phyloP scores from a whole-genome alignment of 2,113 vertebrate genomes.

The Chloebia gouldiae region DNA sequence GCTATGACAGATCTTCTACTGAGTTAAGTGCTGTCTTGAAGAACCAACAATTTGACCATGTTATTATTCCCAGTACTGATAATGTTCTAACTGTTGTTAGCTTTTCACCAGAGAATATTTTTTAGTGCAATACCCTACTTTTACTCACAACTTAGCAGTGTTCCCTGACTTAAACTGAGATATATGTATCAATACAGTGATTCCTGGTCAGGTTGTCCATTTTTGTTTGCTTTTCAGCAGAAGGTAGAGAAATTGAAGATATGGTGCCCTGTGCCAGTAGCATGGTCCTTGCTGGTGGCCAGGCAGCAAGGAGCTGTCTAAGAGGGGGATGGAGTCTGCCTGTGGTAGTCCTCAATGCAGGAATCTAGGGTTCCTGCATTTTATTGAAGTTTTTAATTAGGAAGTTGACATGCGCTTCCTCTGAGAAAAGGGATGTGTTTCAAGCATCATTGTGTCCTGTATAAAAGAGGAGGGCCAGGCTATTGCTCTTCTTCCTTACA shows the following conservation, averaged over 20 bases:
- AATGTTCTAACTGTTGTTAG: background rate
- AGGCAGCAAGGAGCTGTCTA: background rate
- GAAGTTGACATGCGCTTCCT: background rate
- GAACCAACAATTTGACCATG: background rate
- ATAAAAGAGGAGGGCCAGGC: background rate
- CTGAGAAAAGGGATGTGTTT: background rate
- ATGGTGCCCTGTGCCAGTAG: background rate
- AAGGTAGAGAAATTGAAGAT: background rate
- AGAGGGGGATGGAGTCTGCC: background rate
- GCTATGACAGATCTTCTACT: background rate
- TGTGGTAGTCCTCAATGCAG: background rate
- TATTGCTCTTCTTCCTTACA: background rate
- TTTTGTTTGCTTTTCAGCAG: background rate
- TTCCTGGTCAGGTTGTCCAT: background rate
- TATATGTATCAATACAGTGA: fast-evolving
- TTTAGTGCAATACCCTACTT: background rate
- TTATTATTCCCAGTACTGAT: background rate
- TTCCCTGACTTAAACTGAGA: background rate
- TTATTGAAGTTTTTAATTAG: background rate
- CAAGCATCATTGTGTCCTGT: background rate
- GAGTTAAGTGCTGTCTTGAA: background rate
- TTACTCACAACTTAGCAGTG: background rate
- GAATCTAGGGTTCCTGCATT: background rate
- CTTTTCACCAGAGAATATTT: background rate
- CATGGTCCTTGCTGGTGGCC: background rate